phyloP scores from a whole-genome alignment of 1,140 invertebrate species.

The Sarcophaga bullata region DNA sequence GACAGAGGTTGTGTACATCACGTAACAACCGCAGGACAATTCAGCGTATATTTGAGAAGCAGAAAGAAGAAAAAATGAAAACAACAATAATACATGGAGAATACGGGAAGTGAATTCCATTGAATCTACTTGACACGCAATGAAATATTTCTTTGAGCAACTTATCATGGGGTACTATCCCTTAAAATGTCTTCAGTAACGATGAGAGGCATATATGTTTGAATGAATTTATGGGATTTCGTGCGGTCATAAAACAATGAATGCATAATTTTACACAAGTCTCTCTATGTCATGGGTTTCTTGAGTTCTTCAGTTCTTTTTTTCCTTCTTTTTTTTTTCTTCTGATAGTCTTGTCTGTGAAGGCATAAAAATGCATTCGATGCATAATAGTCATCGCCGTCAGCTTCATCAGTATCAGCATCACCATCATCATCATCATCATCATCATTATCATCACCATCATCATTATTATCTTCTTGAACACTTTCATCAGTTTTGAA shows the following conservation, averaged over 20 bases:
- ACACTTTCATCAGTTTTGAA: slow-evolving; percentile 3
- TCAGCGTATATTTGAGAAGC: too few species aligned
- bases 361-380: slow-evolving; percentile 17
- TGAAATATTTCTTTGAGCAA: too few species aligned
- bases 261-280: background rate
- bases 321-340: background rate
- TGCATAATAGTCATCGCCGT: background rate
- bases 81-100: too few species aligned
- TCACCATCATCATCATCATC: slow-evolving; percentile 2
- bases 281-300: background rate
- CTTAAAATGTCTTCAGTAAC: background rate
- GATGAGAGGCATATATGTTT: background rate
- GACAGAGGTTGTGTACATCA: too few species aligned
- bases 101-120: too few species aligned
- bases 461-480: background rate
- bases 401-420: background rate
- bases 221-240: slow-evolving; percentile 4
- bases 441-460: background rate
- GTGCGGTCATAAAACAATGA: slow-evolving; percentile 14
- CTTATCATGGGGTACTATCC: too few species aligned
- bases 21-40: too few species aligned
- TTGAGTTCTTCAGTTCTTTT: too few species aligned
- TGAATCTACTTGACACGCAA: too few species aligned
- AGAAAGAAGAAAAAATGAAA: too few species aligned
- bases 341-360: slow-evolving; percentile 13